Conservation (phyloP, 2,888 invertebrate genomes). For the Zaprionus bogoriensis region DNA sequence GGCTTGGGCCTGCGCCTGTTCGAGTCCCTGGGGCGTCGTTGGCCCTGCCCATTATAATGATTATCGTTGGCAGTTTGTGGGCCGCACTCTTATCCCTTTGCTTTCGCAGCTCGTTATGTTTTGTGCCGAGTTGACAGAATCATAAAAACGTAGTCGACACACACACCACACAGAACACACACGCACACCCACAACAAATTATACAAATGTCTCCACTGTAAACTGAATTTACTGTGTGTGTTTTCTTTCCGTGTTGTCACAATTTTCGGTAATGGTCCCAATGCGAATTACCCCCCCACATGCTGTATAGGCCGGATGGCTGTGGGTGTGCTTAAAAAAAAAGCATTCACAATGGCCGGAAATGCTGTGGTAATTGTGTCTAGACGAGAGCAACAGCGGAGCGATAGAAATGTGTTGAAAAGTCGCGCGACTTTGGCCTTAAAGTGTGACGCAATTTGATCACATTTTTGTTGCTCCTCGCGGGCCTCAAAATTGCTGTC, state of each 20-base stretch:
- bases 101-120: slow-evolving; percentile 69
- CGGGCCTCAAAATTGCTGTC: neutral
- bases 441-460: slow-evolving; percentile 13
- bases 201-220: slow-evolving; percentile 31
- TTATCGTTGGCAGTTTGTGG: slow-evolving; percentile 73
- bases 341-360: slow-evolving; percentile 20
- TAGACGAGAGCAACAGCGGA: slow-evolving; percentile 22
- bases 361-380: slow-evolving; percentile 26
- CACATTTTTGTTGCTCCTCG: slow-evolving; percentile 6
- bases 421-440: neutral
- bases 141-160: slow-evolving; percentile 71
- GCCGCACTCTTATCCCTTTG: slow-evolving; percentile 56
- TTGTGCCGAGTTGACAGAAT: slow-evolving; percentile 72
- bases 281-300: slow-evolving; percentile 43
- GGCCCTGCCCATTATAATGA: slow-evolving; percentile 69
- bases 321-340: slow-evolving; percentile 28
- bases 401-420: neutral
- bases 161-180: slow-evolving; percentile 75
- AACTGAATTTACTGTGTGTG: slow-evolving; percentile 61
- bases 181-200: slow-evolving; percentile 22
- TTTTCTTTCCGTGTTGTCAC: slow-evolving; percentile 37
- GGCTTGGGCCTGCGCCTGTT: slow-evolving; percentile 5
- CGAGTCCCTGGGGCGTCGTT: slow-evolving; percentile 68
- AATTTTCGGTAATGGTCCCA: slow-evolving; percentile 67
- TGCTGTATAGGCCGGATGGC: neutral